Base-by-base conservation (phyloP, 2,888 invertebrate species). In the Magallana nippona region DNA sequence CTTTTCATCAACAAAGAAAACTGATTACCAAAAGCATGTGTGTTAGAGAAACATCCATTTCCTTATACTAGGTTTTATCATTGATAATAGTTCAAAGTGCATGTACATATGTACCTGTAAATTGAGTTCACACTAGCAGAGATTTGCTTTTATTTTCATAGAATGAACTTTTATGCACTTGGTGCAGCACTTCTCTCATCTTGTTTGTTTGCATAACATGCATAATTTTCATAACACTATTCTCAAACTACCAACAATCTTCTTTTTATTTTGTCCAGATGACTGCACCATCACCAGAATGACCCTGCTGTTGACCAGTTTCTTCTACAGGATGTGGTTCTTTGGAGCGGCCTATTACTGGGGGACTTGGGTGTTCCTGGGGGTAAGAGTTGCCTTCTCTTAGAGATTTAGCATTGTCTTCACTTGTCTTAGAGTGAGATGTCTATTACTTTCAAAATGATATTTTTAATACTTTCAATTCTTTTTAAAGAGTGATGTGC, bases 281-380 rank as follows among this genome's bases (percentile, higher is more conserved):
- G 91, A 93, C 11, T 95, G 95, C 89, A 89, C 92, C 1, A 92
- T 94, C 89, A 94, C 94, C 13, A 89, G 94, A 60, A 93, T 93
- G 91, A 91, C 92, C 2, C 88, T 93, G 77, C 89, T 95, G 44
- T 87, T 95, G 78, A 91, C 93, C 2, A 88, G 93, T n/a, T 94
- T 94, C 89, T 94, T 94, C 90, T 94, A 93, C 91, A 94, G 94
- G 89, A 94, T 94, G 90, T 94, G 94, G 94, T 91, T 94, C 88
- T 95, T 95, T 91, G 94, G 94, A 55, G 94, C 94, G 13, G 90
- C 92, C 11, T 95, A 94, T 87, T 95, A 94, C 88, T 95, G 94
- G 94, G 87, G 91, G 2, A 93, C 93, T 15, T 95, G 95, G 95
- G 91, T 89, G 8, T 94, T 94, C 87, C 88, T 95, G 27, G 90